Percentiles rank a stretch among this genome's conserved stretches.
Conservation (phyloP, 2,888 invertebrate genomes). For the Clanis bilineata region DNA sequence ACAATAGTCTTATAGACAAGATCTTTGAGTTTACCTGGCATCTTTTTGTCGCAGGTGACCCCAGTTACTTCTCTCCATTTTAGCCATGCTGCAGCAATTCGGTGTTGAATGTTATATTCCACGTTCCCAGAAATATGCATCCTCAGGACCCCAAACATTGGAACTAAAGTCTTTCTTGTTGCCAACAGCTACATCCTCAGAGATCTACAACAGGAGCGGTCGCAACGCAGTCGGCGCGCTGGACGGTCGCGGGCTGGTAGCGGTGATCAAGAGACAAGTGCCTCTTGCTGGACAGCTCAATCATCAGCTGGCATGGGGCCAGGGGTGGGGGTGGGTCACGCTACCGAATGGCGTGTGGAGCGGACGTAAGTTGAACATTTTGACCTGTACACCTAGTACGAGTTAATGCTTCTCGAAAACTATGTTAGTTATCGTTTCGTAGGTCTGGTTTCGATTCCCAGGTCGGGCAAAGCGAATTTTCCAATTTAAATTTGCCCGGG, state of each 20-base stretch:
- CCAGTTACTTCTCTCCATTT: no score
- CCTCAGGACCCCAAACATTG: neutral
- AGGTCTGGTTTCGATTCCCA: no score
- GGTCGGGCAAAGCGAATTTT: no score
- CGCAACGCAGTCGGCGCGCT: constrained; percentile 61
- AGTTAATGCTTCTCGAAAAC: no score
- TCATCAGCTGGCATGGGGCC: constrained; percentile 85
- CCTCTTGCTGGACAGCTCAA: constrained; percentile 79
- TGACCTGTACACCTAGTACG: no score
- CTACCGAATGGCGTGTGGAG: constrained; percentile 85
- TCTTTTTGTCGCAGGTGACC: no score
- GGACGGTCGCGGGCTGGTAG: constrained; percentile 74
- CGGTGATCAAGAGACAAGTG: constrained; percentile 76
- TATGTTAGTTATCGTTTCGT: no score
- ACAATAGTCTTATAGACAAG: no score
- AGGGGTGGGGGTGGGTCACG: constrained; percentile 89
- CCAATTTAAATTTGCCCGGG: no score
- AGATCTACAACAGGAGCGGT: constrained; percentile 59
- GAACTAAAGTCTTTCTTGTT: constrained; percentile 16
- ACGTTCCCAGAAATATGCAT: neutral
- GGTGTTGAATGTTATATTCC: no score
- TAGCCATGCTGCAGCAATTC: no score
- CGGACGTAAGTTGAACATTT: constrained; percentile 73
- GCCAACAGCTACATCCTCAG: constrained; percentile 69
- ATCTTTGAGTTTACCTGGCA: no score